phyloP scores from a whole-genome alignment of 2,113 vertebrate species.

The Jacana jacana region DNA sequence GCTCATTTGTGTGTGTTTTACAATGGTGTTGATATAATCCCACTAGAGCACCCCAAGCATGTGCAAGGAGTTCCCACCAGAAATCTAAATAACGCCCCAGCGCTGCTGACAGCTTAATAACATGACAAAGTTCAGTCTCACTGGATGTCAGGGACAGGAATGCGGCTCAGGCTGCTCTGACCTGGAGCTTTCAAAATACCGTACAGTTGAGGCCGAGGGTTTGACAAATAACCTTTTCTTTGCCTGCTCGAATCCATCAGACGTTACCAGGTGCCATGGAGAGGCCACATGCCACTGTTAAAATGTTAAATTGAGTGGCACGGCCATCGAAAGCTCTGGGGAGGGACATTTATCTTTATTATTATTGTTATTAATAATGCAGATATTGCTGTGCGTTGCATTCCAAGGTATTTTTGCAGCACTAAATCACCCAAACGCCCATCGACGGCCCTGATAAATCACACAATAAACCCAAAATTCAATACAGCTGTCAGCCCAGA shows the following conservation, averaged over 20 bases:
- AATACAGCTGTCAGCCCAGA: constrained; percentile 75
- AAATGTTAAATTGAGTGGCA: constrained; percentile 86
- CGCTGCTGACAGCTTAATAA: constrained; percentile 86
- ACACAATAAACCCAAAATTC: constrained; percentile 73
- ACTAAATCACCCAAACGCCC: constrained; percentile 75
- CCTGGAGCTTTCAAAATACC: constrained; percentile 75
- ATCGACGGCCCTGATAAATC: constrained; percentile 75
- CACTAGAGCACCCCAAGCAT: constrained; percentile 74
- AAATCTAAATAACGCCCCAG: constrained; percentile 79
- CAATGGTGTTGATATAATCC: constrained; percentile 84
- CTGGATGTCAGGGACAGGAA: constrained; percentile 81
- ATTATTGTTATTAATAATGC: constrained; percentile 79
- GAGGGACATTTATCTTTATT: constrained; percentile 83
- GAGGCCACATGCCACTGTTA: constrained; percentile 81
- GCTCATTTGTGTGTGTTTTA: constrained; percentile 78
- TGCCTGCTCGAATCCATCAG: constrained; percentile 77
- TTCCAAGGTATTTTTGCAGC: constrained; percentile 74
- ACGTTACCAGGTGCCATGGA: constrained; percentile 74
- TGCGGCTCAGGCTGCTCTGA: constrained; percentile 73
- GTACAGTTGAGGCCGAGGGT: constrained; percentile 33
- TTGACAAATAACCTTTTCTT: constrained; percentile 84
- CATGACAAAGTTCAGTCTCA: constrained; percentile 82
- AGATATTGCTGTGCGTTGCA: constrained; percentile 75
- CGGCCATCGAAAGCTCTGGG: constrained; percentile 74
- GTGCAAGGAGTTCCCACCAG: constrained; percentile 82